phyloP scores from a whole-genome alignment of 2,113 vertebrate species.

The Canis aureus region DNA sequence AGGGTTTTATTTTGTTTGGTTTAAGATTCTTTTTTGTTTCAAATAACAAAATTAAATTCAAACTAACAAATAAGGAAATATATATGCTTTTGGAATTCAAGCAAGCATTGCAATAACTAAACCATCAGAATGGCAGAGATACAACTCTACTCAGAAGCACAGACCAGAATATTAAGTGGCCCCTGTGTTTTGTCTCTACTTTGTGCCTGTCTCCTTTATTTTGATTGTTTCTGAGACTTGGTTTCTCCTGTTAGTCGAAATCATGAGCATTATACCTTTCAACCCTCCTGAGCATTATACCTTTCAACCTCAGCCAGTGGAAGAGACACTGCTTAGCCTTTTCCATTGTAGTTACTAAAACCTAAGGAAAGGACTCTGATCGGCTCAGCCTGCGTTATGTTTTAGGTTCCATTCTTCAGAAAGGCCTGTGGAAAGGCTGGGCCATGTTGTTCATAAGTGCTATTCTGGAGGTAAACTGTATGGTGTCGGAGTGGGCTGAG shows the following conservation, averaged over 20 bases:
- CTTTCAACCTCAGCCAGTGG: neutral
- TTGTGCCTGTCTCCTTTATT: neutral
- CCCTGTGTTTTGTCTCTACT: neutral
- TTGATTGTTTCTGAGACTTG: neutral
- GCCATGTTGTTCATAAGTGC: neutral
- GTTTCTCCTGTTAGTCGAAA: neutral
- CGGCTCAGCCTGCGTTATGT: neutral
- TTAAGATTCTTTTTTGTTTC: neutral
- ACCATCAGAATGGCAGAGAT: neutral
- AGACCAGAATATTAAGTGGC: neutral
- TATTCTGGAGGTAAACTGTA: neutral
- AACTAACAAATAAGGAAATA: neutral
- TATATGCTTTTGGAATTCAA: neutral
- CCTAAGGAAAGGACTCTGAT: neutral
- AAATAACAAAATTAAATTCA: constrained; percentile 13
- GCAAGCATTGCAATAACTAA: neutral
- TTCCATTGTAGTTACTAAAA: neutral
- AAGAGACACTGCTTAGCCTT: neutral
- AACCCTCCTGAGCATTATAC: neutral
- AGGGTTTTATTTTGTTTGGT: neutral
- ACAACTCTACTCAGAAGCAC: neutral
- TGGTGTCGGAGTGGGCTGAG: no score
- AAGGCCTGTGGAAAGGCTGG: neutral
- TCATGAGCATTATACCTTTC: neutral
- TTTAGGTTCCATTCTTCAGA: neutral